Evolutionary conservation across 64 coral and sea anemone species (phyloP).

Genomic region (Montipora sp.): DNA sequence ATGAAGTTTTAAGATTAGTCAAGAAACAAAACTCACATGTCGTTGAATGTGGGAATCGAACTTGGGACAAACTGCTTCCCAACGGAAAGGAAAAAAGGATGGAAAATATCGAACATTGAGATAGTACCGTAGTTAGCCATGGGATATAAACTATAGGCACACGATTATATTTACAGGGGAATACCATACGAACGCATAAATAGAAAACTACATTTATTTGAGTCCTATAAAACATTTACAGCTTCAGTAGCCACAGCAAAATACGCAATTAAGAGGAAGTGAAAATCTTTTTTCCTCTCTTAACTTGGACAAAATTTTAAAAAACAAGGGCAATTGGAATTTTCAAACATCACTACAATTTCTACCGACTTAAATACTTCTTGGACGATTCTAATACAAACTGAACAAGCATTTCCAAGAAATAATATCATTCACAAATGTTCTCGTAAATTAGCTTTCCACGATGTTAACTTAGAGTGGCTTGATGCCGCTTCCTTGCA

Average conservation of each 20-base stretch:
- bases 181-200: not conserved
- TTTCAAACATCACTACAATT: not conserved
- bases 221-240: slow-evolving; percentile 15
- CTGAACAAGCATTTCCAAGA: slow-evolving; percentile 6
- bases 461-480: not conserved
- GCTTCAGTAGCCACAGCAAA: not conserved
- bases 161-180: not conserved
- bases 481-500: not conserved
- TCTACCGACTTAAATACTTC: slow-evolving; percentile 43
- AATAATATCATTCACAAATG: slow-evolving; percentile 10
- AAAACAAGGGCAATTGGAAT: not conserved
- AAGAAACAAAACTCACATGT: too few relatives aligned
- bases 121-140: too few relatives aligned
- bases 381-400: slow-evolving; percentile 1
- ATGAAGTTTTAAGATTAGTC: too few relatives aligned
- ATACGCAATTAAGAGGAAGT: not conserved
- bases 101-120: too few relatives aligned
- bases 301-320: not conserved
- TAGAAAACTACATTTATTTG: slow-evolving; percentile 39
- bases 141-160: too few relatives aligned
- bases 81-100: too few relatives aligned
- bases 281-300: not conserved
- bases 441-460: slow-evolving; percentile 20
- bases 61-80: too few relatives aligned
- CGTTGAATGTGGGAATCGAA: too few relatives aligned